These are phyloP conservation scores for Callionymus lyra DNA, from an alignment of 2,113 vertebrate species.

Conservation along the genomic window DNA sequence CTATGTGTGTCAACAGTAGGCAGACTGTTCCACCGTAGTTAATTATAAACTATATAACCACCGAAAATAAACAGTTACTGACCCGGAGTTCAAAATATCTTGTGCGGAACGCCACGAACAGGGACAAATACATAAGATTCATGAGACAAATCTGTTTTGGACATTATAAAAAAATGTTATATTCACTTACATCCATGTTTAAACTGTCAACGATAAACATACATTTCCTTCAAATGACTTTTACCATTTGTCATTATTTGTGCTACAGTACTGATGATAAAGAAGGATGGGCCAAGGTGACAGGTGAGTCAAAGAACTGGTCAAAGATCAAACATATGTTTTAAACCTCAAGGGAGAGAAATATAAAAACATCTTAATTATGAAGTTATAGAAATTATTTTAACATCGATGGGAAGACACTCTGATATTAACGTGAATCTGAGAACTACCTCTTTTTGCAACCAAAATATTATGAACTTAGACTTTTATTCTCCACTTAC, in stretches of 20 bases:
- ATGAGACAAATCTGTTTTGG: too few relatives aligned
- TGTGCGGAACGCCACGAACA: background rate
- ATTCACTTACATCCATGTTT: too few relatives aligned
- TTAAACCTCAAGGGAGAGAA: too few relatives aligned
- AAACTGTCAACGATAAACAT: too few relatives aligned
- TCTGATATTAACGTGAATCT: background rate
- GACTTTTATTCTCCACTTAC: constrained; percentile 48
- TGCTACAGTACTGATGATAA: too few relatives aligned
- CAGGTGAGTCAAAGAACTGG: too few relatives aligned
- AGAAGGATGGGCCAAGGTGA: too few relatives aligned
- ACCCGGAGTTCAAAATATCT: background rate
- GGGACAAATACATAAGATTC: background rate
- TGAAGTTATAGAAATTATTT: background rate
- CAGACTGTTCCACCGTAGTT: background rate
- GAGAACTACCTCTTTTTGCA: constrained; percentile 1
- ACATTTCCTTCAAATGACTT: too few relatives aligned
- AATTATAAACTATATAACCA: constrained; percentile 2
- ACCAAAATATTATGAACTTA: background rate
- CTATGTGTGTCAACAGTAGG: constrained; percentile 2
- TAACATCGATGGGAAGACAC: background rate
- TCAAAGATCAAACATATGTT: too few relatives aligned
- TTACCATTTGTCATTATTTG: too few relatives aligned
- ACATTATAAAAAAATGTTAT: too few relatives aligned
- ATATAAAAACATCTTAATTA: background rate
- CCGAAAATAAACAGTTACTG: background rate